Base-by-base conservation (phyloP, 2,113 vertebrate genomes). In the Ictidomys tridecemlineatus region DNA sequence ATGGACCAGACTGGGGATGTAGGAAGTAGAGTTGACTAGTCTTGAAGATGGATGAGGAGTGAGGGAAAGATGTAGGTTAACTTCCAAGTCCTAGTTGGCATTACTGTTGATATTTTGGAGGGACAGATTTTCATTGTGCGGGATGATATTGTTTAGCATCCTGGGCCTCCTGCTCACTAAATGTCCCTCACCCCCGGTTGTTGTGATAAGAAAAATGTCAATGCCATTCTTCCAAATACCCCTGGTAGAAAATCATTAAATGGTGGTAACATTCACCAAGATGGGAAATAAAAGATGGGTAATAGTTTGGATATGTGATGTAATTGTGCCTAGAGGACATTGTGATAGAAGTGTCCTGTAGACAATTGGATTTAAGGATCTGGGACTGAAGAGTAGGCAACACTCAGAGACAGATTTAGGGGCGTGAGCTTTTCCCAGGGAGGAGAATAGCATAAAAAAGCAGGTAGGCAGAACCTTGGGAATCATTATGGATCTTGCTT, bases 271-370 rank as follows among this genome's bases (percentile, higher is more conserved):
- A 14, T 86, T 93, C 24, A 70, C 58, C 34, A 85, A 91, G 76
- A 72, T 79, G 88, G 28, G 51, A 53, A 85, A 37, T 76, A 37
- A 78, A 90, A 94, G 80, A 95, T 8, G 34, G 88, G 73, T 77
- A 85, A 42, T 14, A 65, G 28, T 18, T 69, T 82, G 24, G 32
- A 39, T 84, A 34, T 37, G 56, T 87, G 93, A 70, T 67, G 42
- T 88, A 63, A 53, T 56, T 39, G 61, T 84, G 39, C 16, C 4
- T 37, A 6, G 39, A 70, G 20, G 65, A 70, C 45, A 56, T 34
- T 13, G 34, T 61, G n/a, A 30, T 70, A 39, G 77, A 86, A 26
- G 39, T 93, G 10, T 69, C 67, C 51, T 86, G 4, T 39, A 85
- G 16, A 32, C 24, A n/a, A 20, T 22, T 87, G 72, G 28, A 48